Evolutionary conservation across 1,140 invertebrate genomes (phyloP), one percentile per base, ranked within the genome.

Genomic region (Trichonephila inaurata): DNA sequence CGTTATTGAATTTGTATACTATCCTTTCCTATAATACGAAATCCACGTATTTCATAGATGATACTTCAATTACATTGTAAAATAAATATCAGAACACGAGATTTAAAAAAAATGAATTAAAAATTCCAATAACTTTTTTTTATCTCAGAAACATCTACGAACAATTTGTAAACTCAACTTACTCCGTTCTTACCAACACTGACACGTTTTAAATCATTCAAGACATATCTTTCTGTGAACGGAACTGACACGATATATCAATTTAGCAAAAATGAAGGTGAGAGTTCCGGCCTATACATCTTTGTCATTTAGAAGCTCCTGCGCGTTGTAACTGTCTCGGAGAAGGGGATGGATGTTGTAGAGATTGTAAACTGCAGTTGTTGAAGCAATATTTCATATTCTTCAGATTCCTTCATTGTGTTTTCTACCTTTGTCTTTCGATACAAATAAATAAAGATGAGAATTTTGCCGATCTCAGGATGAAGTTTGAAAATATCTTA

Each of bases 291-390:
- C 33, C 72, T 40, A 77, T 77, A 6, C 16, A 16, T 77, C 72
- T 77, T 77, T 77, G 72, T 77, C 72, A 77, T 77, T 77, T 77
- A 18, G 12, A 33, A 28, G 28, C 16, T 77, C 28, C 28, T 77
- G 72, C 5, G 6, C 33, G 14, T 77, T 40, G 72, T 77, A 77
- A 77, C 72, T 77, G 72, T 77, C 72, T 40, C 2, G 5, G 5
- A 40, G 33, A 19, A 16, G 28, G 19, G 28, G 28, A 77, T 14
- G 69, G 33, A 77, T 4, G 2, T 28, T 77, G 72, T 40, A 77
- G 33, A 77, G 33, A 77, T 77, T 77, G 33, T 77, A 77, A 33
- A 77, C 72, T 77, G 28, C 72, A 77, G 72, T 77, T 77, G 72
- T 40, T 77, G 72, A 77, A 18, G 28, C 28, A 77, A 85, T 60